phyloP scores from a whole-genome alignment of 2,888 invertebrate species.

The Neoascia interrupta region DNA sequence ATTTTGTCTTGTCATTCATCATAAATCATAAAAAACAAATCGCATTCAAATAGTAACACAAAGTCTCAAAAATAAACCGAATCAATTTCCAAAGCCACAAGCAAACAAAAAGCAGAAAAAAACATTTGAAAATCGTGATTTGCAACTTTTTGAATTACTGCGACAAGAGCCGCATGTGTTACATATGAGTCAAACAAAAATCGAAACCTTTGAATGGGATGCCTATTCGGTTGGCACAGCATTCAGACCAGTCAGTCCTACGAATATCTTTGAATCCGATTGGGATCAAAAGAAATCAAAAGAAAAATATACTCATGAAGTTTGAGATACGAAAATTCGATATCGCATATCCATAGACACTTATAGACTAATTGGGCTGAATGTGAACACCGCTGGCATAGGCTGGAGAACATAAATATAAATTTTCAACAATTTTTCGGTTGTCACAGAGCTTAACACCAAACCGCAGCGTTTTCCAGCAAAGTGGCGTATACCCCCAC shows the following conservation, averaged over 20 bases:
- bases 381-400: conserved; percentile 1
- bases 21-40: conserved; percentile 51
- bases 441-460: conserved; percentile 28
- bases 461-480: conserved; percentile 13
- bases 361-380: conserved; percentile 29
- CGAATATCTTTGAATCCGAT: conserved; percentile 5
- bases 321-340: conserved; percentile 40
- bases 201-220: conserved; percentile 22
- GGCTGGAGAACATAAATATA: conserved; percentile 4
- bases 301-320: conserved; percentile 5
- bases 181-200: background rate
- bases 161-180: conserved; percentile 16
- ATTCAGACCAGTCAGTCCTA: conserved; percentile 13
- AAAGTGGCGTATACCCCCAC: too few species aligned
- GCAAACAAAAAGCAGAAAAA: background rate
- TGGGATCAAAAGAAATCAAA: conserved; percentile 8
- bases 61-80: too few species aligned
- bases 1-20: conserved; percentile 34
- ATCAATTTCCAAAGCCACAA: background rate
- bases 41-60: conserved; percentile 20
- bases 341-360: conserved; percentile 39
- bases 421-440: conserved; percentile 20
- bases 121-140: conserved; percentile 43
- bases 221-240: conserved; percentile 8
- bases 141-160: conserved; percentile 25